A percentile compares a stretch with the other conserved stretches of the same genome.
phyloP scores from a whole-genome alignment of 2,888 invertebrate genomes.

The Meiosimyza decipiens region DNA sequence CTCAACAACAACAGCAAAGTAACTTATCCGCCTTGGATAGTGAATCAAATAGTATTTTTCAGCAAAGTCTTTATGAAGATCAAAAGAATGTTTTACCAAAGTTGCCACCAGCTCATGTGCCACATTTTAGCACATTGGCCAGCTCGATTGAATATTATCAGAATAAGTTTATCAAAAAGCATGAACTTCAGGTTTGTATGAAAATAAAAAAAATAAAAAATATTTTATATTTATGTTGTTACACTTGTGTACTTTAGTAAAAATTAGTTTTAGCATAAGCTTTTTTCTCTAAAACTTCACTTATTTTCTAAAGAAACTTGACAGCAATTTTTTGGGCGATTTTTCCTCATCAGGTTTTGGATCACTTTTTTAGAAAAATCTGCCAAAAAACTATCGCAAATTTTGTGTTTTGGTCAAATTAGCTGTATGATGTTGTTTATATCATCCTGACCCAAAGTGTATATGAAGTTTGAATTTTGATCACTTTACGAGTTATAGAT shows the following conservation, averaged over 20 bases:
- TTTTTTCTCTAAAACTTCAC: too few species aligned
- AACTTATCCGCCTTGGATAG: constrained; percentile 43
- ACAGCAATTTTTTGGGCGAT: not conserved
- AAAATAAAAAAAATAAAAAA: constrained; percentile 23
- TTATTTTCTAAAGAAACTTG: too few species aligned
- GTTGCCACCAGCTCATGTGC: constrained; percentile 58
- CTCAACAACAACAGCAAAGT: constrained; percentile 38
- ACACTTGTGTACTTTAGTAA: too few species aligned
- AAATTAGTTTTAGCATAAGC: too few species aligned
- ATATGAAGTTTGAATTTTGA: too few species aligned
- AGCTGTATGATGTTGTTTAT: too few species aligned
- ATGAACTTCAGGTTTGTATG: constrained; percentile 64
- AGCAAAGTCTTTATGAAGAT: constrained; percentile 62
- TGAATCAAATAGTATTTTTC: constrained; percentile 62
- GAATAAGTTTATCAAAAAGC: constrained; percentile 65
- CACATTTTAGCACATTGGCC: constrained; percentile 61
- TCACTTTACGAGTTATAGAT: too few species aligned
- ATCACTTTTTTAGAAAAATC: too few species aligned
- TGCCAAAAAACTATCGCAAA: too few species aligned
- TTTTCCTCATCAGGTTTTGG: not conserved
- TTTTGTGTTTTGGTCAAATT: too few species aligned
- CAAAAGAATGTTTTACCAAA: constrained; percentile 44
- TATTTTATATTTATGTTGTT: too few species aligned
- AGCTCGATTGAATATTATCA: constrained; percentile 66
- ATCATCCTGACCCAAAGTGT: too few species aligned